phyloP scores from a whole-genome alignment of 2,113 vertebrate genomes.

The Nibea albiflora region DNA sequence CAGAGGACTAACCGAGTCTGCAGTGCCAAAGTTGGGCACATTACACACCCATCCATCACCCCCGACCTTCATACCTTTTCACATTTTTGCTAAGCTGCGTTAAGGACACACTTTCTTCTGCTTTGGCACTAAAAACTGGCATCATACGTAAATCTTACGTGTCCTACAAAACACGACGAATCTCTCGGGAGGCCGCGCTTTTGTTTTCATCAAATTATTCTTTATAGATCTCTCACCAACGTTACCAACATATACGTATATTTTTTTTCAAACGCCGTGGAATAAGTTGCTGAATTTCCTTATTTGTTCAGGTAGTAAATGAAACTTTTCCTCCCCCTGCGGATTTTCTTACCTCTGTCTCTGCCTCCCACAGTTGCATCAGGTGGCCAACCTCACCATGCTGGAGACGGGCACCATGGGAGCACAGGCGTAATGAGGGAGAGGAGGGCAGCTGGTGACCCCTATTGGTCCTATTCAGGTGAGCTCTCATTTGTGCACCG shows the following conservation, averaged over 20 bases:
- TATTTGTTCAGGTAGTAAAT: not conserved
- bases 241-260: not conserved
- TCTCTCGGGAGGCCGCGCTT: not conserved
- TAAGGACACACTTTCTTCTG: not conserved
- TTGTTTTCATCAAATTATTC: not conserved
- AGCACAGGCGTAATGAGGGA: conserved; percentile 87
- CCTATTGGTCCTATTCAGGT: conserved; percentile 99
- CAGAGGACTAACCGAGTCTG: not conserved
- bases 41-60: conserved; percentile 16
- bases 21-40: conserved; percentile 5
- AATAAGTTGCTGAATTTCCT: not conserved
- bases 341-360: conserved; percentile 57
- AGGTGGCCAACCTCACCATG: conserved; percentile 86
- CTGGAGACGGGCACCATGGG: conserved; percentile 85
- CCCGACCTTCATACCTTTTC: not conserved
- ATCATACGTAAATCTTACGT: not conserved
- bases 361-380: conserved; percentile 83
- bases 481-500: conserved; percentile 67
- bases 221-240: not conserved
- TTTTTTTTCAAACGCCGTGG: not conserved
- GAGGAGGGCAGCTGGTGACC: conserved; percentile 90
- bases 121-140: not conserved
- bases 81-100: not conserved
- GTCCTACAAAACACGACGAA: not conserved
- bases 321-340: not conserved